These are phyloP conservation scores for Phaonia tiefii DNA, from an alignment of 2,888 invertebrate genomes.

Conservation along the genomic window DNA sequence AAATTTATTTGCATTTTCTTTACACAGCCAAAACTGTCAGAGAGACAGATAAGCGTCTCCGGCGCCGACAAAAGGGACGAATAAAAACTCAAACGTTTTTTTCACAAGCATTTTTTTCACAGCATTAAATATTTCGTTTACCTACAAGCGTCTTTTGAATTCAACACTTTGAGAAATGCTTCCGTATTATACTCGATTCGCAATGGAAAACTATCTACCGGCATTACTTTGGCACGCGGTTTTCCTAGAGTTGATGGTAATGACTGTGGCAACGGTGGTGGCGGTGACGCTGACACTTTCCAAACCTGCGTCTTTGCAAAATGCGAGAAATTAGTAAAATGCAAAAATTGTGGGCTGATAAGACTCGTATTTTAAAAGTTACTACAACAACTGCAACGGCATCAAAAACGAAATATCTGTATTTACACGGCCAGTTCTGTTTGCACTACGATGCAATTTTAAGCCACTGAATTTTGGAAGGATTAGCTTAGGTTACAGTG, in stretches of 20 bases:
- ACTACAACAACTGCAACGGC: conserved; percentile 8
- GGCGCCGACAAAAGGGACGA: conserved; percentile 56
- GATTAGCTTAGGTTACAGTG: too few species aligned
- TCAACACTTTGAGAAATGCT: conserved; percentile 54
- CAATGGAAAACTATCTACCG: not conserved
- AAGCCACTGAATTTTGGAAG: too few species aligned
- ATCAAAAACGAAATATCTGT: not conserved
- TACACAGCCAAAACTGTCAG: conserved; percentile 48
- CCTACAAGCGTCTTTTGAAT: conserved; percentile 52
- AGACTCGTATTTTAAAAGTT: conserved; percentile 35
- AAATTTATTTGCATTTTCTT: conserved; percentile 47
- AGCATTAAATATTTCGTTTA: conserved; percentile 24
- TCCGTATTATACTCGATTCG: conserved; percentile 58
- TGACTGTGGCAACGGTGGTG: not conserved
- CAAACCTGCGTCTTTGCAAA: conserved; percentile 1
- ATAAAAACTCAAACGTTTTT: not conserved
- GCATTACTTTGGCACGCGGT: not conserved
- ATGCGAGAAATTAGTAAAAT: conserved; percentile 39
- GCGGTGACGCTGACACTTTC: conserved; percentile 16
- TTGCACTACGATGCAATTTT: too few species aligned
- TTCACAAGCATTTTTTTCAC: not conserved
- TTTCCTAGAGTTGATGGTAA: not conserved
- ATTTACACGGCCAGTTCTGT: not conserved
- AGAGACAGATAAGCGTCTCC: conserved; percentile 53
- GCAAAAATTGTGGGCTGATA: conserved; percentile 38